A percentile compares a stretch with the other conserved stretches of the same genome.
Conservation (phyloP, 2,888 invertebrate species). For the Drymonia ruficornis region DNA sequence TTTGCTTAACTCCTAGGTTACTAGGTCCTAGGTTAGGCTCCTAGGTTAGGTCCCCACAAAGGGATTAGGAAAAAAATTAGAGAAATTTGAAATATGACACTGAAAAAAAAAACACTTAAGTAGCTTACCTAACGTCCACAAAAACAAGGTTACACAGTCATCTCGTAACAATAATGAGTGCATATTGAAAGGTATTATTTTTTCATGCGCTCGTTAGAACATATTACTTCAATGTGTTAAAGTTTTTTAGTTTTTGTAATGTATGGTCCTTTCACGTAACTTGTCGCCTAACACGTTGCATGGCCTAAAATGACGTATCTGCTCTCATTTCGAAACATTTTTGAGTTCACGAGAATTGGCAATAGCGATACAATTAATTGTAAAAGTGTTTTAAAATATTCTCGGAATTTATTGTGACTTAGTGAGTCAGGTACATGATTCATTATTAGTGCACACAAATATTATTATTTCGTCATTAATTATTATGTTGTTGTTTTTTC, state of each 20-base stretch:
- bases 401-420: neutral
- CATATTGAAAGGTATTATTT: neutral
- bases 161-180: neutral
- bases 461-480: neutral
- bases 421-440: neutral
- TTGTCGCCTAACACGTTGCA: slow-evolving; percentile 17
- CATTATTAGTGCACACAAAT: neutral
- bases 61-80: too few species aligned
- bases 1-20: too few species aligned
- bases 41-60: too few species aligned
- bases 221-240: neutral
- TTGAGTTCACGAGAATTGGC: slow-evolving; percentile 8
- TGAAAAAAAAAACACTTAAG: too few species aligned
- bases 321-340: slow-evolving; percentile 27
- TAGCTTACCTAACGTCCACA: neutral
- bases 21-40: too few species aligned
- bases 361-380: neutral
- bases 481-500: neutral
- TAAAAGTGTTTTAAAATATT: neutral
- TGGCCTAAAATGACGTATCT: slow-evolving; percentile 16
- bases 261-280: neutral
- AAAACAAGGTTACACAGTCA: slow-evolving; percentile 1
- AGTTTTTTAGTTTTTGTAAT: neutral
- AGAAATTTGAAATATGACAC: too few species aligned
- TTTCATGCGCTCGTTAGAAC: neutral